Evolutionary conservation across 1,140 invertebrate genomes (phyloP).

Genomic region (Atta cephalotes): DNA sequence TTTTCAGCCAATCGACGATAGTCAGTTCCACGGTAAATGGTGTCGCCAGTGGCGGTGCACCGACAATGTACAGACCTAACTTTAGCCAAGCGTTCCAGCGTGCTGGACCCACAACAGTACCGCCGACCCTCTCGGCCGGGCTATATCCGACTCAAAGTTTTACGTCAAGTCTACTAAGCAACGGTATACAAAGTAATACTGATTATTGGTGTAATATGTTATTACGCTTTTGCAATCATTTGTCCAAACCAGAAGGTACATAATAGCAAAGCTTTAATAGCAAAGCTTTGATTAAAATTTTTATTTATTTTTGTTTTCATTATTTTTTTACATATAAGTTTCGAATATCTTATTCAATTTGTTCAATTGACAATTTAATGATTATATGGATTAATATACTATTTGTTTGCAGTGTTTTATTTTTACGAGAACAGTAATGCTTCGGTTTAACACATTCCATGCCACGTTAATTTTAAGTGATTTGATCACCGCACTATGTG

Average conservation of each 20-base stretch:
- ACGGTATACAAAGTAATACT: slow-evolving; percentile 87
- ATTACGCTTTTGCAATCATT: background rate
- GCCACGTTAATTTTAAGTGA: no score
- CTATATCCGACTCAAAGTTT: slow-evolving; percentile 86
- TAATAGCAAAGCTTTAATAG: background rate
- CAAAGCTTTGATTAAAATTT: background rate
- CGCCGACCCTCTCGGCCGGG: slow-evolving; percentile 84
- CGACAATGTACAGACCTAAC: slow-evolving; percentile 90
- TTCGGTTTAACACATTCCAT: background rate
- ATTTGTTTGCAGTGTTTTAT: background rate
- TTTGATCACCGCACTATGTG: no score
- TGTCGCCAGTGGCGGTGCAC: slow-evolving; percentile 86
- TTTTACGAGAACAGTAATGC: background rate
- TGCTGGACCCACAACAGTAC: slow-evolving; percentile 84
- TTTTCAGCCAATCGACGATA: slow-evolving; percentile 85
- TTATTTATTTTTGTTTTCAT: background rate
- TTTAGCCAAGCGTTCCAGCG: slow-evolving; percentile 90
- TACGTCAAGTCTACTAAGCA: slow-evolving; percentile 85
- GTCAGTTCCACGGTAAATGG: slow-evolving; percentile 86
- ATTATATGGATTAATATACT: background rate
- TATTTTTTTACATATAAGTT: background rate
- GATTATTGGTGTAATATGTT: slow-evolving; percentile 75
- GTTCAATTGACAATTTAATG: background rate
- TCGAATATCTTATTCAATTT: background rate
- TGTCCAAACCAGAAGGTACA: background rate